A percentile compares a stretch with the other conserved stretches of the same genome.
These are phyloP conservation scores for Buathra laborator DNA, from an alignment of 2,888 invertebrate species.

Conservation along the genomic window DNA sequence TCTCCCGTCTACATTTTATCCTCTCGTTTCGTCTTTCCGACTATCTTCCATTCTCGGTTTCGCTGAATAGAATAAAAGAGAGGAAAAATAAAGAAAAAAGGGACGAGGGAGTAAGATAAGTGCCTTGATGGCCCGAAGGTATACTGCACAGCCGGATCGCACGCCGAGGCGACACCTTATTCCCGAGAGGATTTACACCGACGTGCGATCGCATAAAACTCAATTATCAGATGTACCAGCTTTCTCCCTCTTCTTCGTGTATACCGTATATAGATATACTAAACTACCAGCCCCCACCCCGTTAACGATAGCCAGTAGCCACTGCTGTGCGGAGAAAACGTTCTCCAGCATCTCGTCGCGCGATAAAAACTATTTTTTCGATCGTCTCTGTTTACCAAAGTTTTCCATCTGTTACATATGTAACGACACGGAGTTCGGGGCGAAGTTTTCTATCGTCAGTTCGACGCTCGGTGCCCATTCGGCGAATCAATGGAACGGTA, in stretches of 20 bases:
- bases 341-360: conserved; percentile 14
- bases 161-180: conserved; percentile 69
- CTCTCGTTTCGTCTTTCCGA: conserved; percentile 7
- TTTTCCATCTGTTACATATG: conserved; percentile 67
- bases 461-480: background rate
- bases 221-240: conserved; percentile 78
- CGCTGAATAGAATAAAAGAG: conserved; percentile 26
- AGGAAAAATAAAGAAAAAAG: conserved; percentile 8
- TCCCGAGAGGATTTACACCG: conserved; percentile 78
- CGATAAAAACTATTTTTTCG: conserved; percentile 30
- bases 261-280: background rate
- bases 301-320: too few species aligned
- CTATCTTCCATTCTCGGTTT: conserved; percentile 26
- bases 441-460: conserved; percentile 18
- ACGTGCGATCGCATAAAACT: conserved; percentile 82
- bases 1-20: conserved; percentile 19
- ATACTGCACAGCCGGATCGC: conserved; percentile 5
- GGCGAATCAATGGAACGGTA: conserved; percentile 20
- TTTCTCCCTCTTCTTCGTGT: background rate
- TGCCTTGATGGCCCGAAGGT: conserved; percentile 57
- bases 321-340: background rate
- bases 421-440: conserved; percentile 59
- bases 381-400: conserved; percentile 61
- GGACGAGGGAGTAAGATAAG: conserved; percentile 73
- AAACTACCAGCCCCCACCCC: background rate